Evolutionary conservation across 2,797 vertebrate species (phyloP).

Genomic region (Jordanella pulchra): DNA sequence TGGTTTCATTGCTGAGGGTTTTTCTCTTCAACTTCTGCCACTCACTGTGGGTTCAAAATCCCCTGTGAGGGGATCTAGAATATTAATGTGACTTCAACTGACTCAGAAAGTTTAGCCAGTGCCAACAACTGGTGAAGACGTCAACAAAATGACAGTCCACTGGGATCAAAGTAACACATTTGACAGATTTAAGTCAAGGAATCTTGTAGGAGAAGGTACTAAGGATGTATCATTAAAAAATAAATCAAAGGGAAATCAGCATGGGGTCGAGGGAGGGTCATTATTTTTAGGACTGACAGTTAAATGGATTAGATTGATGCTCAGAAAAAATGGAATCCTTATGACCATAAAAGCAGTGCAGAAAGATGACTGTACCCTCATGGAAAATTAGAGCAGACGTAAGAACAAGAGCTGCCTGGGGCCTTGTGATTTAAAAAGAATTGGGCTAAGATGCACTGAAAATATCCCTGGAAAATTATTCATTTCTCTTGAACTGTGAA

Average conservation of each 20-base stretch:
- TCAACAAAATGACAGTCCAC: slow-evolving; percentile 61
- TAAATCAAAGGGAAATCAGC: slow-evolving; percentile 28
- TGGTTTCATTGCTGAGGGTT: slow-evolving; percentile 23
- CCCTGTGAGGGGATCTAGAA: slow-evolving; percentile 48
- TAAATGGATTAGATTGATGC: slow-evolving; percentile 60
- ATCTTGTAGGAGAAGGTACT: slow-evolving; percentile 49
- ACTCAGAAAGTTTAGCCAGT: slow-evolving; percentile 53
- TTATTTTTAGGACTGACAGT: slow-evolving; percentile 49
- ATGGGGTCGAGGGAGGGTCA: slow-evolving; percentile 51
- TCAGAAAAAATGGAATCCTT: slow-evolving; percentile 41
- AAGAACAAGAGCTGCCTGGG: slow-evolving; percentile 35
- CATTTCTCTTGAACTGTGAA: not conserved
- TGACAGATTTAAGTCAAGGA: slow-evolving; percentile 57
- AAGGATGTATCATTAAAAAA: slow-evolving; percentile 39
- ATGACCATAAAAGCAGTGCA: slow-evolving; percentile 40
- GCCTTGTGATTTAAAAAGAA: slow-evolving; percentile 41
- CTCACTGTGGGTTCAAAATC: slow-evolving; percentile 45
- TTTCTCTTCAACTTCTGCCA: slow-evolving; percentile 36
- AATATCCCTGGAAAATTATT: slow-evolving; percentile 17
- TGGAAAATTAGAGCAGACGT: slow-evolving; percentile 50
- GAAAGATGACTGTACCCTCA: slow-evolving; percentile 22
- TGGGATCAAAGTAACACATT: slow-evolving; percentile 58
- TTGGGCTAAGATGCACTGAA: not conserved
- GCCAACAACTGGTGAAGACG: slow-evolving; percentile 45
- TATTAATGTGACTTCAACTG: slow-evolving; percentile 59